Evolutionary conservation across 2,113 vertebrate genomes (phyloP), one percentile per base, ranked within the genome.

Genomic region (Eira barbara): DNA sequence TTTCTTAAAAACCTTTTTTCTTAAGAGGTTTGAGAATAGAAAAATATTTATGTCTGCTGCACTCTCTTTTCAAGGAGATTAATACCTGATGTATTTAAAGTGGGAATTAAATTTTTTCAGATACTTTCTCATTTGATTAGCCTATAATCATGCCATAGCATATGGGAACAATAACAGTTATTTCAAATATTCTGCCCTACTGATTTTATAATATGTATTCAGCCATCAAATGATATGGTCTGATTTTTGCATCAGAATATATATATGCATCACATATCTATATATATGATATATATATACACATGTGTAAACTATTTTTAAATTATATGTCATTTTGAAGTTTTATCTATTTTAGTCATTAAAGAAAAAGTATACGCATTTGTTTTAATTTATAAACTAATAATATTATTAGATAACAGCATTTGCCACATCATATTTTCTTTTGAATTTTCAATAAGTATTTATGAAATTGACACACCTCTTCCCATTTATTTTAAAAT

Each of bases 371-470:
- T 39, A 76, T 25, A 15, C 69, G 47, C 79, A 31, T 57, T 65
- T 81, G 7, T 86, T 97, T 84, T 82, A 52, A 34, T 78, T 65
- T 76, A 57, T 31, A 71, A 88, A 91, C 39, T 83, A 15, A 74
- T 94, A 12, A 27, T 73, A 42, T 61, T 18, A 89, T 21, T 45
- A 93, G 14, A 89, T 71, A 81, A 85, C 45, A 96, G 15, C 67
- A 87, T 94, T 98, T 98, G 89, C 97, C 97, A 97, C 95, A 97
- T 98, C 97, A 97, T 98, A 96, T 97, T 98, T 98, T 98, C 97
- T 98, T 97, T 80, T 10, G 82, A 94, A 63, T 71, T 97, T 84
- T 92, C 31, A 93, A 17, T 88, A 90, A 88, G 13, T 69, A 36
- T 61, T 95, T 87, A 47, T 96, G 20, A 96, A 92, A 45, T n/a